Conservation (phyloP, 2,888 invertebrate genomes). For the Acrobeloides nanus region DNA sequence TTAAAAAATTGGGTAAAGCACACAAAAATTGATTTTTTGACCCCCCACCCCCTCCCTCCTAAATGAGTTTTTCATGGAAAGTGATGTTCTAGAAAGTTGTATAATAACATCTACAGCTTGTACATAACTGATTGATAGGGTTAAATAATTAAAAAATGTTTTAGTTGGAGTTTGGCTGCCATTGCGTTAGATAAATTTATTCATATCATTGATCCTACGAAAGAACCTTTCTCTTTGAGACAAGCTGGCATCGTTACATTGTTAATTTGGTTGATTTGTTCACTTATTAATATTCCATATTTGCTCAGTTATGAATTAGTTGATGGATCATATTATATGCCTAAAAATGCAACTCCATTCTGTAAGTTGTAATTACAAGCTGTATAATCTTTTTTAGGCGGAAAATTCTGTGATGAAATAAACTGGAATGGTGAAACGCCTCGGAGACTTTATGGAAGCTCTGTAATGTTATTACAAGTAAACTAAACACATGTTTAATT, state of each 20-base stretch:
- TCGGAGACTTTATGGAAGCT: constrained; percentile 68
- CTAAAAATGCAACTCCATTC: constrained; percentile 32
- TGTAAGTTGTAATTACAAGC: constrained; percentile 6
- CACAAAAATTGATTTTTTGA: background rate
- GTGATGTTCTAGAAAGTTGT: too few relatives aligned
- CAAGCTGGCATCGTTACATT: constrained; percentile 30
- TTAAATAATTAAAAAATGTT: constrained; percentile 15
- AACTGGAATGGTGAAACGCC: constrained; percentile 76
- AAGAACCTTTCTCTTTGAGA: constrained; percentile 39
- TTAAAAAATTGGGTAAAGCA: background rate
- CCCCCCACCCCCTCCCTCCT: background rate
- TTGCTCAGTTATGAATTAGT: constrained; percentile 47
- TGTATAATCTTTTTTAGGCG: constrained; percentile 23
- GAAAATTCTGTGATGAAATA: constrained; percentile 58
- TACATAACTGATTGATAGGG: too few relatives aligned
- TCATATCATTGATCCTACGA: constrained; percentile 51
- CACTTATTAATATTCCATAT: constrained; percentile 49
- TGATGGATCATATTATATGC: constrained; percentile 57
- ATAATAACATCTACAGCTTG: too few relatives aligned
- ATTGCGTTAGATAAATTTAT: constrained; percentile 52
- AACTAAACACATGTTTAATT: too few relatives aligned
- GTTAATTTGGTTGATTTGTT: constrained; percentile 47
- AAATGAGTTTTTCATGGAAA: background rate
- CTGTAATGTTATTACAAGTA: constrained; percentile 48
- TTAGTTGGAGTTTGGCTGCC: constrained; percentile 49